Percentiles rank a stretch among this genome's conserved stretches.
These are phyloP conservation scores for Vulpes lagopus DNA, from an alignment of 2,113 vertebrate genomes.

Conservation along the genomic window DNA sequence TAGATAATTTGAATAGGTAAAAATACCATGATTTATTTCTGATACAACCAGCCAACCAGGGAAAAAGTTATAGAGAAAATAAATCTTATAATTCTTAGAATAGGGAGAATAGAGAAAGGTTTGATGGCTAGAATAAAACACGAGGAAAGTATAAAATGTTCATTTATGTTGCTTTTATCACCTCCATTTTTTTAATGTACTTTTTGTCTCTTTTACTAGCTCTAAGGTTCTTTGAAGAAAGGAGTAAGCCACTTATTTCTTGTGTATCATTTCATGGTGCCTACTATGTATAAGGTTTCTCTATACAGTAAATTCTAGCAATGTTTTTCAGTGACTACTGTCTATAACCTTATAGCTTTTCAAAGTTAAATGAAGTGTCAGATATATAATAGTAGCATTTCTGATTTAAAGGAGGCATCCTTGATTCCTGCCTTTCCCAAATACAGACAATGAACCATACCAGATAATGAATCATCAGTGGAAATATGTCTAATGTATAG, in stretches of 20 bases:
- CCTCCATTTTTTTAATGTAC: not conserved
- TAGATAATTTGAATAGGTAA: constrained; percentile 36
- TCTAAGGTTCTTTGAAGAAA: constrained; percentile 11
- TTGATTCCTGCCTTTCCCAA: constrained; percentile 13
- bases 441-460: not conserved
- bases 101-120: constrained; percentile 47
- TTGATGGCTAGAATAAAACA: not conserved
- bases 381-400: not conserved
- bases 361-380: not conserved
- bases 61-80: constrained; percentile 39
- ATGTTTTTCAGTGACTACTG: not conserved
- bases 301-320: not conserved
- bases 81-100: constrained; percentile 54
- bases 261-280: not conserved
- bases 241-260: not conserved
- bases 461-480: not conserved
- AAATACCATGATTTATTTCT: not conserved
- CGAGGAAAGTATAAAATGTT: not conserved
- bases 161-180: not conserved
- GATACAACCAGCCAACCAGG: not conserved
- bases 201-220: not conserved
- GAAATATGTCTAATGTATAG: not conserved
- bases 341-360: constrained; percentile 18
- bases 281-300: not conserved
- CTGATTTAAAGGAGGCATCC: not conserved